phyloP scores from a whole-genome alignment of 2,113 vertebrate genomes.

The Chaenocephalus aceratus region DNA sequence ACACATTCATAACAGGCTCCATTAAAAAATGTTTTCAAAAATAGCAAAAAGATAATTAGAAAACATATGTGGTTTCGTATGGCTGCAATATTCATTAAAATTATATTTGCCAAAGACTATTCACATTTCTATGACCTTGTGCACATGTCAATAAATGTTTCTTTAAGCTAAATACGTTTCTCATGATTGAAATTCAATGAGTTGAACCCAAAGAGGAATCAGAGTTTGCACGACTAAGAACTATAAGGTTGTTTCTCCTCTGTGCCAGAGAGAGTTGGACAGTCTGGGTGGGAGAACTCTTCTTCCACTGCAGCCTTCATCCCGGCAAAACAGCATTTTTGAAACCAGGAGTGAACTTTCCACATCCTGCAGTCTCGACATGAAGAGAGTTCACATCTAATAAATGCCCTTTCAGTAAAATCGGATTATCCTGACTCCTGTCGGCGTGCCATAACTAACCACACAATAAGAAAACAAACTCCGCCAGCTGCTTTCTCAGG shows the following conservation, averaged over 20 bases:
- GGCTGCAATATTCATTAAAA: too few species aligned
- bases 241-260: slow-evolving; percentile 16
- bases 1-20: too few species aligned
- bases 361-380: slow-evolving; percentile 1
- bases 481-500: slow-evolving; percentile 20
- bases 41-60: too few species aligned
- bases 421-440: background rate
- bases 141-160: too few species aligned
- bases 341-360: slow-evolving; percentile 28
- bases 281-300: slow-evolving; percentile 36
- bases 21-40: too few species aligned
- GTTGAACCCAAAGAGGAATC: background rate
- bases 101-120: too few species aligned
- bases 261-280: slow-evolving; percentile 26
- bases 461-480: slow-evolving; percentile 45
- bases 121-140: too few species aligned
- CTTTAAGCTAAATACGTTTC: too few species aligned
- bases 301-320: slow-evolving; percentile 5
- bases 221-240: background rate
- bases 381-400: background rate
- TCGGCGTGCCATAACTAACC: slow-evolving; percentile 11
- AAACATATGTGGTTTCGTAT: too few species aligned
- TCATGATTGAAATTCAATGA: background rate
- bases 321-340: slow-evolving; percentile 22
- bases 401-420: background rate